Evolutionary conservation across 2,888 invertebrate genomes (phyloP), one percentile per base, ranked within the genome.

Genomic region (Lycophotia porphyrea): DNA sequence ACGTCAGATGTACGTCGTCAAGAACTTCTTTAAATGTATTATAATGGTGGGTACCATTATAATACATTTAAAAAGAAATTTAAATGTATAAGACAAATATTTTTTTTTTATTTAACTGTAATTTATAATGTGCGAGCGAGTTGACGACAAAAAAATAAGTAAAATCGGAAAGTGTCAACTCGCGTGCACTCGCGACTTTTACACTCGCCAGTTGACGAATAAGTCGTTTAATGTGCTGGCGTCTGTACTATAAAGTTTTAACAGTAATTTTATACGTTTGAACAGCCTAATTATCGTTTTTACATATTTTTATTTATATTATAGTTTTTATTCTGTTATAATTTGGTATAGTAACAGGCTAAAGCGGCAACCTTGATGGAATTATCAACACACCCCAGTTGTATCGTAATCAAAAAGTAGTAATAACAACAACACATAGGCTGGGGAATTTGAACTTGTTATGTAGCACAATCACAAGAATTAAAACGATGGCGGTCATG

Each of bases 401-500:
- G 55, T 82, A 71, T 74, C 55, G 76, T 76, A 80, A 77, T 78
- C 64, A 74, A 31, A 72, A 76, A 76, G 58, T 69, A 68, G 67
- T 68, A 80, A 74, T 71, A 72, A 65, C 65, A 80, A 71, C 71
- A 85, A 75, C 64, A 77, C 60, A 69, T 78, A 52, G 58, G 78
- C 69, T 58, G 47, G 74, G 74, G 74, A 77, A 76, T 74, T 87
- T 66, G 55, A 73, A 71, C 77, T 61, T 74, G 71, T 75, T 83
- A 67, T 74, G 58, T 66, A 58, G 65, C 42, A 49, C 55, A 66
- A 72, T 78, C 72, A 65, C 44, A 47, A 47, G 21, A 68, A 49
- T 60, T 71, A 21, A 63, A 47, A 42, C 24, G 52, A 63, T 71
- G 55, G 31, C 63, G 52, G 65, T 69, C 69, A 55, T 27, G 52